These are phyloP conservation scores for Aleiodes alternator DNA, from an alignment of 2,888 invertebrate species.

Conservation along the genomic window DNA sequence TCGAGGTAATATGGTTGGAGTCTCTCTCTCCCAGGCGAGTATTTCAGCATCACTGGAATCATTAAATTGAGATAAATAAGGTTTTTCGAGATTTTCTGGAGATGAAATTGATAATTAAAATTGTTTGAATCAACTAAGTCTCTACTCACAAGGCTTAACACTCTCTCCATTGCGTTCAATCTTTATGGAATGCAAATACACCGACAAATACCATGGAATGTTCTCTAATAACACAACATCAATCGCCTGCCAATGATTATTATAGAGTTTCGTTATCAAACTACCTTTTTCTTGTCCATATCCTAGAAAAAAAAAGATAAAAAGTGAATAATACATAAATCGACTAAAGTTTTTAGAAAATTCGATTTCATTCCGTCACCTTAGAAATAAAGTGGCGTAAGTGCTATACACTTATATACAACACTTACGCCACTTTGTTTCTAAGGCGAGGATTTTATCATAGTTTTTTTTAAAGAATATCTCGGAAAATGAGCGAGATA, in stretches of 20 bases:
- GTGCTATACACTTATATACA: no score
- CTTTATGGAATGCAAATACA: slow-evolving; percentile 92
- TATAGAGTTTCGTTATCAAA: slow-evolving; percentile 89
- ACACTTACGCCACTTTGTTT: no score
- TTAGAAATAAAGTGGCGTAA: no score
- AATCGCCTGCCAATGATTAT: slow-evolving; percentile 85
- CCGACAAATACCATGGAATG: slow-evolving; percentile 92
- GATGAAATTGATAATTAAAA: no score
- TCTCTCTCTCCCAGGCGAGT: slow-evolving; percentile 89
- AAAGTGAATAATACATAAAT: no score
- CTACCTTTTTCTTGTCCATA: slow-evolving; percentile 95
- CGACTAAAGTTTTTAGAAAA: no score
- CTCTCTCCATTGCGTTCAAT: slow-evolving; percentile 79
- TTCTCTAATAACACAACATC: slow-evolving; percentile 91
- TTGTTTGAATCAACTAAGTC: neutral
- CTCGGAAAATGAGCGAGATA: no score
- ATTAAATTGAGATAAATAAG: slow-evolving; percentile 1
- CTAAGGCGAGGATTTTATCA: no score
- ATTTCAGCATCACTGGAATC: slow-evolving; percentile 74
- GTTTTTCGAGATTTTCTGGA: neutral
- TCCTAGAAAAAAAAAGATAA: slow-evolving; percentile 76
- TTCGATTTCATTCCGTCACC: no score
- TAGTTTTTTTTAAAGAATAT: no score
- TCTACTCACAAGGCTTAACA: slow-evolving; percentile 77
- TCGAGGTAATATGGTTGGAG: slow-evolving; percentile 92